Evolutionary conservation across 2,113 vertebrate species (phyloP).

Genomic region (Phyllostomus hastatus): DNA sequence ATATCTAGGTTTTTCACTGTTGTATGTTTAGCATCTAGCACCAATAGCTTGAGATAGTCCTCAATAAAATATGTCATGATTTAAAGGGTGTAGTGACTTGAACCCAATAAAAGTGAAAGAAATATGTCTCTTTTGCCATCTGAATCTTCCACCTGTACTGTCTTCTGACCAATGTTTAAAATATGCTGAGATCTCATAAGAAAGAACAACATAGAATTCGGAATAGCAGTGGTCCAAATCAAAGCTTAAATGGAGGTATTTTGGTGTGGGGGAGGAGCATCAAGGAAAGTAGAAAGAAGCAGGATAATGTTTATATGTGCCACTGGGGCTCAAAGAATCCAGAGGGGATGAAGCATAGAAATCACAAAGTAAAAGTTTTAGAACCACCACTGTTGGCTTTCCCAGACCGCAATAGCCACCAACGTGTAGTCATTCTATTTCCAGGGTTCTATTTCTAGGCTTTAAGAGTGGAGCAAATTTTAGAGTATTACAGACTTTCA

Average conservation of each 20-base stretch:
- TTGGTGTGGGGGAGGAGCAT: not conserved
- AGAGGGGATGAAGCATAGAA: not conserved
- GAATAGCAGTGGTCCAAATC: not conserved
- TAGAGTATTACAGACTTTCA: conserved; percentile 70
- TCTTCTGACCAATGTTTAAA: conserved; percentile 30
- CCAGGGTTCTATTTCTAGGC: conserved; percentile 69
- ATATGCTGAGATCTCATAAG: not conserved
- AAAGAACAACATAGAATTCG: not conserved
- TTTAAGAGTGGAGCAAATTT: conserved; percentile 74
- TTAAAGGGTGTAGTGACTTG: not conserved
- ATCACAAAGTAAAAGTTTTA: conserved; percentile 59
- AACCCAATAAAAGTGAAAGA: not conserved
- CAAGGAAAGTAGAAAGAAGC: not conserved
- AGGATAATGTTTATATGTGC: not conserved
- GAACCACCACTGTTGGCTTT: conserved; percentile 48
- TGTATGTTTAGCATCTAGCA: conserved; percentile 14
- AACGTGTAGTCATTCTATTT: conserved; percentile 65
- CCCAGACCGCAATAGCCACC: conserved; percentile 60
- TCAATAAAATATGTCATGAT: not conserved
- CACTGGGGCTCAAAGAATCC: not conserved
- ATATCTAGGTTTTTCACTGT: not conserved
- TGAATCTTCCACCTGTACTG: not conserved
- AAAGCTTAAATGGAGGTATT: not conserved
- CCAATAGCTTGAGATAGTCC: not conserved
- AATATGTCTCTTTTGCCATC: not conserved